These are phyloP conservation scores for Blera fallax DNA, from an alignment of 2,888 invertebrate genomes.

Conservation along the genomic window DNA sequence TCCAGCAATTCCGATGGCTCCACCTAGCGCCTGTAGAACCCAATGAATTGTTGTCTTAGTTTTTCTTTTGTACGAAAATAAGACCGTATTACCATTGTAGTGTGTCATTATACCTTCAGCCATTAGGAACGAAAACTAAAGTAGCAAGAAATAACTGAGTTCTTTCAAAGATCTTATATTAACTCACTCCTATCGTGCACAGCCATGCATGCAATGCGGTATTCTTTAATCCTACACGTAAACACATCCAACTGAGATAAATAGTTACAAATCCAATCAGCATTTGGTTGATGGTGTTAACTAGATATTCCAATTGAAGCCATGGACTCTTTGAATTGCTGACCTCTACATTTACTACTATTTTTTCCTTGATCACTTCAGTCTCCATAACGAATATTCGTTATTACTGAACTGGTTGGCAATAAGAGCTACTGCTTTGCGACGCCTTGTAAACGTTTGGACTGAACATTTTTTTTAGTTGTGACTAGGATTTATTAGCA, in stretches of 20 bases:
- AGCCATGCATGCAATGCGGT: constrained; percentile 79
- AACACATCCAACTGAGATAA: constrained; percentile 78
- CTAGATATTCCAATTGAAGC: constrained; percentile 60
- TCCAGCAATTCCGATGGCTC: constrained; percentile 78
- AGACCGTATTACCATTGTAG: constrained; percentile 77
- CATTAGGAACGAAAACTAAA: constrained; percentile 79
- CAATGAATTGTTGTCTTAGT: constrained; percentile 80
- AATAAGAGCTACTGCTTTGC: not conserved
- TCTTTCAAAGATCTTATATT: too few relatives aligned
- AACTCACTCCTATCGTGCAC: constrained; percentile 79
- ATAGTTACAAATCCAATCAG: constrained; percentile 80
- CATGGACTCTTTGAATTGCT: not conserved
- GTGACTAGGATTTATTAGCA: constrained; percentile 23
- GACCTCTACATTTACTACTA: not conserved
- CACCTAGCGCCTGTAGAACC: constrained; percentile 78
- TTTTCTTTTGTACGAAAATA: constrained; percentile 76
- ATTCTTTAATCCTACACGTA: constrained; percentile 75
- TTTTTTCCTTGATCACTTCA: not conserved
- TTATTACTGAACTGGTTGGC: not conserved
- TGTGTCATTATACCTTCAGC: constrained; percentile 80
- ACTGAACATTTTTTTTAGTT: constrained; percentile 10
- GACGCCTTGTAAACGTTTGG: not conserved
- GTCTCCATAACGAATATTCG: constrained; percentile 13
- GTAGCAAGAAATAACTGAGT: not conserved
- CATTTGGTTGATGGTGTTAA: constrained; percentile 79